A percentile compares a stretch with the other conserved stretches of the same genome.
phyloP scores from a whole-genome alignment of 2,888 invertebrate genomes.

The Argyra leucocephala region DNA sequence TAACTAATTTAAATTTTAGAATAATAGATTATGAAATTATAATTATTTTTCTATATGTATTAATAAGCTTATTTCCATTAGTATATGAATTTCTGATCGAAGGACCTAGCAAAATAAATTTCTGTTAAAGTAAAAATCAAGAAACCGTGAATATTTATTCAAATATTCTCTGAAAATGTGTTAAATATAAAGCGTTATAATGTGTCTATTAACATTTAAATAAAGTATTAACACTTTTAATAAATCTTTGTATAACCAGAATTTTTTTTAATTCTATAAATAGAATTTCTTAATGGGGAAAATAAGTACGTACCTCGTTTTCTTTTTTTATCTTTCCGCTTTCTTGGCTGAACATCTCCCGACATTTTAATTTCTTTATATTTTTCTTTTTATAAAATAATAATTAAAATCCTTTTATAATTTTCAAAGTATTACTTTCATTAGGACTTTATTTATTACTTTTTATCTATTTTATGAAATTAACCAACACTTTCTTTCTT shows the following conservation, averaged over 20 bases:
- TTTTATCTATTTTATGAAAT: neutral
- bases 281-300: neutral
- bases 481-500: neutral
- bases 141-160: too few relatives aligned
- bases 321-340: conserved; percentile 74
- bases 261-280: conserved; percentile 5
- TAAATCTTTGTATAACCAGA: conserved; percentile 11
- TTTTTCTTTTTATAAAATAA: neutral
- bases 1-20: too few relatives aligned
- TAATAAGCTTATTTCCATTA: neutral
- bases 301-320: conserved; percentile 54
- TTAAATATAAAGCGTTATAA: conserved; percentile 12
- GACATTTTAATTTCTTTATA: conserved; percentile 53
- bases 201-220: conserved; percentile 15
- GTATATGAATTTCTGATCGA: neutral
- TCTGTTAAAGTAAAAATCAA: too few relatives aligned
- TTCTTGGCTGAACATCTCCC: conserved; percentile 77
- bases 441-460: neutral
- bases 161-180: too few relatives aligned
- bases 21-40: too few relatives aligned
- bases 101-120: too few relatives aligned
- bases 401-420: neutral
- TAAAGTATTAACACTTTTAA: conserved; percentile 5
- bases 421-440: neutral
- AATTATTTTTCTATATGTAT: too few relatives aligned